Percentiles rank a stretch among this genome's conserved stretches.
phyloP scores from a whole-genome alignment of 2,797 vertebrate species.

The Hippoglossus hippoglossus region DNA sequence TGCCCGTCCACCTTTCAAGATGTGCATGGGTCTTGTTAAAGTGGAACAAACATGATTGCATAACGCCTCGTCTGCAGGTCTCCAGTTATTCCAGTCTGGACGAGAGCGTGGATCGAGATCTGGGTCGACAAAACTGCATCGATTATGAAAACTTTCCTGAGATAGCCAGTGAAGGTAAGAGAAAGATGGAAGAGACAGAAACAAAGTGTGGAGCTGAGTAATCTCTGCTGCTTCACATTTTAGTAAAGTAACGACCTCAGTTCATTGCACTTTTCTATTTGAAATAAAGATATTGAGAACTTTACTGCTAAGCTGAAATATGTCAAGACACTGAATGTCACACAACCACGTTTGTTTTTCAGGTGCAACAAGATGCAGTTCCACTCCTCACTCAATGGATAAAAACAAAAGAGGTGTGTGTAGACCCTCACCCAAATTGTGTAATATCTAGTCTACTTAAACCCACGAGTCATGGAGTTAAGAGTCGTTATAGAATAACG shows the following conservation, averaged over 20 bases:
- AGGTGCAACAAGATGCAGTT: constrained; percentile 43
- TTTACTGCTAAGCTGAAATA: neutral
- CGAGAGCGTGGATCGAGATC: constrained; percentile 39
- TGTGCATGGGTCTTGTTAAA: neutral
- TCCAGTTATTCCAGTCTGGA: constrained; percentile 78
- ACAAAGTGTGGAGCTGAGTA: neutral
- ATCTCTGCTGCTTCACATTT: neutral
- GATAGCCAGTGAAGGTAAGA: constrained; percentile 53
- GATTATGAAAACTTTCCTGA: constrained; percentile 6
- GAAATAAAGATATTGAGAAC: no score
- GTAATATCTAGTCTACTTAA: neutral
- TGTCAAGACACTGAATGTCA: neutral
- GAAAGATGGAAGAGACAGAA: neutral
- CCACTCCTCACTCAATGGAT: constrained; percentile 8
- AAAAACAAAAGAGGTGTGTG: constrained; percentile 42
- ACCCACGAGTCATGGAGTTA: neutral
- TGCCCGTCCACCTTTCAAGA: neutral
- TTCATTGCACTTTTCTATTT: no score
- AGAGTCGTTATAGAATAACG: neutral
- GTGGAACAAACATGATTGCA: neutral
- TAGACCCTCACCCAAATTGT: neutral
- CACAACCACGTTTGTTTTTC: neutral
- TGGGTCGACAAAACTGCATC: constrained; percentile 21
- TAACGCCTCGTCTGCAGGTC: constrained; percentile 62
- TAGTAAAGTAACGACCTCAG: neutral